Base-by-base conservation (phyloP, 2,797 vertebrate species). In the Vespertilio murinus region DNA sequence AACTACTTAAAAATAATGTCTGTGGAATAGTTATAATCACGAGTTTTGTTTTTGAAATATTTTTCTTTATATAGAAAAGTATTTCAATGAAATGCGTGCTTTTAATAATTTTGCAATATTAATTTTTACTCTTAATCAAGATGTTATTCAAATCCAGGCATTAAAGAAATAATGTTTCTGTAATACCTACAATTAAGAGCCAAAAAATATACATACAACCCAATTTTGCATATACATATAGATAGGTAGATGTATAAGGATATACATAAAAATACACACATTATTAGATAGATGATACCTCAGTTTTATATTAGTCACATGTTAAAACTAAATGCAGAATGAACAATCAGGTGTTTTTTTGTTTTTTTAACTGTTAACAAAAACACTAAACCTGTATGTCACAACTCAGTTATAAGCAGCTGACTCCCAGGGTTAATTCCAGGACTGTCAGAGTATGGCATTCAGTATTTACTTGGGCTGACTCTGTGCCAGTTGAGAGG, bases 271-370 rank as follows among this genome's bases (percentile, higher is more conserved):
- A 10, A 67, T 17, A 78, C 3, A 80, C 13, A 80, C 3, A 40
- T 80, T 42, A 84, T 84, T 87, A 93, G 80, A n/a, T 20, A 42
- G 8, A 22, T 65, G 30, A 20, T 17, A 54, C 5, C 6, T 5
- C 6, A 81, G 11, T 79, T 85, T 93, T 77, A 59, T 35, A 56
- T 52, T 42, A 82, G 8, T 40, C 6, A 88, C 23, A 82, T 30
- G 56, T 22, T 71, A 79, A 95, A 97, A 83, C 52, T 96, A 86
- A 80, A 59, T 67, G 28, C n/a, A 73, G 4, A 40, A 61, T 0
- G 22, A 70, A 56, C 2, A 25, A 71, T 30, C 3, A 45, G 30
- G 61, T 22, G 64, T 74, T 22, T 88, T 88, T 86, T 84, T 33
- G 77, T 22, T 88, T 88, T 86, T 84, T 33, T 80, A 94, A 45